These are phyloP conservation scores for Uropetala carovei DNA, from an alignment of 2,888 invertebrate genomes.

Conservation along the genomic window DNA sequence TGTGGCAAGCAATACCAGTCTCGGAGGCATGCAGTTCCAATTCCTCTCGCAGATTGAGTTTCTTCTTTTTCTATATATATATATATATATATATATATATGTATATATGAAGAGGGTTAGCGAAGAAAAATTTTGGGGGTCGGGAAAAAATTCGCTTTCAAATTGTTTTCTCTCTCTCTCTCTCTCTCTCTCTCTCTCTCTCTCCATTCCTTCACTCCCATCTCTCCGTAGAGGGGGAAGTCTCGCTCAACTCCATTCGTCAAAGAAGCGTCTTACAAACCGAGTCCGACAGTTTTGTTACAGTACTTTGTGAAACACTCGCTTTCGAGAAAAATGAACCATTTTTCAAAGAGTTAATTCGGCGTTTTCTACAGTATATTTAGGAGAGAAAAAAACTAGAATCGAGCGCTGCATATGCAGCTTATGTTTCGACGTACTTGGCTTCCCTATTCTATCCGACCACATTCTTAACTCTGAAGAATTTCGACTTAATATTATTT, in stretches of 20 bases:
- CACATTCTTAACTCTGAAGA: no score
- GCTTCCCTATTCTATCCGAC: no score
- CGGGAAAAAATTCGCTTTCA: conserved; percentile 18
- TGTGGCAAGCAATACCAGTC: conserved; percentile 52
- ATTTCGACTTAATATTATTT: no score
- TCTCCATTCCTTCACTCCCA: neutral
- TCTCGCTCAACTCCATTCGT: neutral
- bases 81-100: no score
- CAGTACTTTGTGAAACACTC: neutral
- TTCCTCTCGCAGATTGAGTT: conserved; percentile 29
- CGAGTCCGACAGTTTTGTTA: neutral
- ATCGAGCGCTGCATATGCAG: no score
- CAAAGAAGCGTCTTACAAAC: neutral
- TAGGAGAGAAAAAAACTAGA: no score
- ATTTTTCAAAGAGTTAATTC: neutral
- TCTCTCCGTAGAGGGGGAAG: neutral
- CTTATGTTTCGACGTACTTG: no score
- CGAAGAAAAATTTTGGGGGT: neutral
- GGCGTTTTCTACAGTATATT: no score
- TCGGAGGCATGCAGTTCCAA: conserved; percentile 56
- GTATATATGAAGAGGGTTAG: neutral
- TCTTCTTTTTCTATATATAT: conserved; percentile 9
- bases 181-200: no score
- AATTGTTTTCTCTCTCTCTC: conserved; percentile 18
- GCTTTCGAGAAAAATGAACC: neutral